Evolutionary conservation across 2,797 vertebrate species (phyloP), one percentile per base, ranked within the genome.

Genomic region (Chaetodon trifasciatus): DNA sequence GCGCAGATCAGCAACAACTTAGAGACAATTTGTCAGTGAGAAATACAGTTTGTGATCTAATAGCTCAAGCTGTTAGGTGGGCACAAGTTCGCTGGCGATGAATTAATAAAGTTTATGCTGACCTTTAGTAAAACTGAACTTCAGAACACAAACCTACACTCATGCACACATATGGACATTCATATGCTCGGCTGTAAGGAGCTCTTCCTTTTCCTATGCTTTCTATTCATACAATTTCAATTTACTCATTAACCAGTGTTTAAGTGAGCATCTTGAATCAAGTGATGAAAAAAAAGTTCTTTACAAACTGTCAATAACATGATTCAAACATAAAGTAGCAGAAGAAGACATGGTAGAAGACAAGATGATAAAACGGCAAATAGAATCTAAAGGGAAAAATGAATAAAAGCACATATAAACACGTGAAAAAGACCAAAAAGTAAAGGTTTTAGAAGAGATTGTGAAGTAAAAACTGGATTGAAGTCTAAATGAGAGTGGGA

Each of bases 101-200:
- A 86, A 74, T 73, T 81, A 74, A 84, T 89, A 74, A 79, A 87
- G 72, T 89, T 88, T 63, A 5, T 19, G 42, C 65, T 79, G 68
- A 80, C 72, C 74, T 86, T 86, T 57, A 80, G 47, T 17, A 49
- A 70, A 58, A 57, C 8, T 21, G 5, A 62, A 80, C 50, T 65
- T 65, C 63, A 42, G 32, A 65, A 49, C 17, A 64, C 46, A 68
- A 74, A 53, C 75, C 71, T 47, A 76, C 76, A 61, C 63, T 58
- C 61, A n/a, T 46, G 32, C 10, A 65, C 55, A 32, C 47, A 37
- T 21, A 65, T 49, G 11, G 13, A 15, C 8, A 32, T 13, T 44
- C 1, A 44, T 15, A 37, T 55, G 21, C 16, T 10, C 17, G 58
- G 44, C 0, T 65, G 28, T 60, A 50, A 44, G n/a, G 70, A 42